Conservation (phyloP, 2,888 invertebrate genomes). For the Dolomedes plantarius region DNA sequence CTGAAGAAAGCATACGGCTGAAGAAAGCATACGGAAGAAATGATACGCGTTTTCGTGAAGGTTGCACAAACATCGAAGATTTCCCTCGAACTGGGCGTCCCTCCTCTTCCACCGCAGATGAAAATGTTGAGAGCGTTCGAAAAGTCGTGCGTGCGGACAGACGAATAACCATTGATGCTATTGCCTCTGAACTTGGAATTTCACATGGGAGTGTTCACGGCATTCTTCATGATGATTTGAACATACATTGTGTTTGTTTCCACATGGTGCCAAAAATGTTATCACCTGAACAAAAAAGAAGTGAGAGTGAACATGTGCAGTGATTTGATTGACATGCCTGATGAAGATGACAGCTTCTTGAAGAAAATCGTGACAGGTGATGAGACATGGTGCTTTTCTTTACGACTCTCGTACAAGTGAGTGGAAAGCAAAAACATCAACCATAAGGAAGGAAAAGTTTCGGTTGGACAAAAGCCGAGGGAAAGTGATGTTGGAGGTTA, state of each 20-base stretch:
- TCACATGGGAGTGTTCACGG: constrained; percentile 16
- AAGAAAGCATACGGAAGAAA: neutral
- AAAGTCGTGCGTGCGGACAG: neutral
- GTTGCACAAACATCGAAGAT: constrained; percentile 23
- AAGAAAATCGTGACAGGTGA: constrained; percentile 15
- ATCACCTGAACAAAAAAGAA: constrained; percentile 12
- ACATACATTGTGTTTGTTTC: neutral
- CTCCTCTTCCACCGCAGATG: neutral
- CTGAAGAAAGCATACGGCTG: neutral
- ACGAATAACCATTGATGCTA: constrained; percentile 16
- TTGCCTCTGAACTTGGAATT: constrained; percentile 10
- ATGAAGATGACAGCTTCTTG: constrained; percentile 16
- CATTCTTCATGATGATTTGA: neutral
- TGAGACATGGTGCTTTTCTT: constrained; percentile 9
- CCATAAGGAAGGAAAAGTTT: constrained; percentile 12
- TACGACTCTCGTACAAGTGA: constrained; percentile 19
- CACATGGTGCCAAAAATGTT: constrained; percentile 15
- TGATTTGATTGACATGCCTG: neutral
- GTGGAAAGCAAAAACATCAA: neutral
- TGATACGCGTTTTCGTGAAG: constrained; percentile 26
- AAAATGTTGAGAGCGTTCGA: neutral
- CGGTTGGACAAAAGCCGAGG: neutral
- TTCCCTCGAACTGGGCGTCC: neutral
- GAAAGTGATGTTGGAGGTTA: constrained; percentile 24
- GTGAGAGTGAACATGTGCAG: constrained; percentile 17